A percentile compares a stretch with the other conserved stretches of the same genome.
Evolutionary conservation across 2,888 invertebrate species (phyloP).

Genomic region (Andrena trimmerana): DNA sequence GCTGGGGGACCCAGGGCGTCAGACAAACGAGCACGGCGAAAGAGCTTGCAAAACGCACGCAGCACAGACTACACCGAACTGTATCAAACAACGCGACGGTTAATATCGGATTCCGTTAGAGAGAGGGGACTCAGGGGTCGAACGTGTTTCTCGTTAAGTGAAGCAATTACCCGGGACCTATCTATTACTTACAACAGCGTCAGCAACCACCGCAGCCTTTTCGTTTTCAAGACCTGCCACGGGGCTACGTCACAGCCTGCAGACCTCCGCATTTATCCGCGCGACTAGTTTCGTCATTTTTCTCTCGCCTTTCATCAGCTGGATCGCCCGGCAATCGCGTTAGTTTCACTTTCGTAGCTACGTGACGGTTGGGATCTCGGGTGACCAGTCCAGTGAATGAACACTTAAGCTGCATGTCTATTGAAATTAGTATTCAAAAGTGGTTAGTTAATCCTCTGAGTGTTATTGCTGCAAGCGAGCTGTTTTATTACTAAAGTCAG

Average conservation of each 20-base stretch:
- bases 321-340: constrained; percentile 23
- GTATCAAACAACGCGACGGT: constrained; percentile 78
- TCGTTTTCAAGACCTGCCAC: constrained; percentile 79
- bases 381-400: too few relatives aligned
- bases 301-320: not conserved
- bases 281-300: constrained; percentile 1
- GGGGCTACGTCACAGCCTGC: constrained; percentile 67
- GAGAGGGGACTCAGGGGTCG: constrained; percentile 71
- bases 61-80: constrained; percentile 66
- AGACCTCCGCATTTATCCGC: constrained; percentile 55
- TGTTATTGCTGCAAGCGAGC: too few relatives aligned
- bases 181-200: constrained; percentile 83
- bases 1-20: constrained; percentile 27
- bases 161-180: constrained; percentile 84
- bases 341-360: constrained; percentile 60
- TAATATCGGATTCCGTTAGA: constrained; percentile 74
- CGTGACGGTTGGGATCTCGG: not conserved
- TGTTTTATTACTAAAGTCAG: too few relatives aligned
- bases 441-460: too few relatives aligned
- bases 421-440: too few relatives aligned
- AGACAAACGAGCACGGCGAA: constrained; percentile 65
- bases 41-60: constrained; percentile 67
- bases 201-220: constrained; percentile 83
- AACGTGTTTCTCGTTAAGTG: constrained; percentile 85
- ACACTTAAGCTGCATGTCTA: too few relatives aligned